Base-by-base conservation (phyloP, 2,113 vertebrate species). In the Nothobranchius kuhntae region DNA sequence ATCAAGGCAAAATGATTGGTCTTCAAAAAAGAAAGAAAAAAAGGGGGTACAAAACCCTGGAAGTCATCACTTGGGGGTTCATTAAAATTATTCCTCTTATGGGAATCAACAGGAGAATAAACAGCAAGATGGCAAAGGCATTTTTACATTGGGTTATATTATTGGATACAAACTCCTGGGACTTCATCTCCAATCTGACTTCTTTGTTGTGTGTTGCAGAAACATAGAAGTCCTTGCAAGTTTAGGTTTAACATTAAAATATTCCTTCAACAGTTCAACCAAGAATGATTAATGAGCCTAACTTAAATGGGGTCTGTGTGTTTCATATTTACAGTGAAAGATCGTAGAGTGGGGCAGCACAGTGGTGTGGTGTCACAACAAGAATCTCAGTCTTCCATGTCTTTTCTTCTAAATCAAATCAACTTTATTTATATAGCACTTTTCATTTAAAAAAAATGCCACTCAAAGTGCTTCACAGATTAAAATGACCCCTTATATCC, bases 71-170 rank as follows among this genome's bases (percentile, higher is more conserved):
- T 59, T 24, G 84, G 79, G 82, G 80, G 14, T 75, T 91, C 80
- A 89, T 91, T 91, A 91, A 86, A 89, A 84, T 73, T 59, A 55
- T 68, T 53, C 56, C 55, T 70, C 84, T 77, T 84, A 36, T 24
- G 82, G 75, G 78, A 85, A 80, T 85, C 76, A 87, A 87, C 81
- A 78, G 51, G 51, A 53, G 50, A 53, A 64, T 42, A 40, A 35
- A 62, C 48, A 70, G 57, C 61, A 54, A 63, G 48, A 56, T 62
- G 45, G 61, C 53, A 62, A 59, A 73, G 35, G 44, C 53, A 68
- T 76, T 64, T 73, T 84, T 58, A 71, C 60, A 65, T 79, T 52
- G 68, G 57, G 54, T 61, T 72, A 66, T 76, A 71, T 81, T 79
- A 64, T 30, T 58, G 58, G 48, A 68, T 24, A 54, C 42, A 17